These are phyloP conservation scores for Diuraphis noxia DNA, from an alignment of 1,140 invertebrate species.

Conservation along the genomic window DNA sequence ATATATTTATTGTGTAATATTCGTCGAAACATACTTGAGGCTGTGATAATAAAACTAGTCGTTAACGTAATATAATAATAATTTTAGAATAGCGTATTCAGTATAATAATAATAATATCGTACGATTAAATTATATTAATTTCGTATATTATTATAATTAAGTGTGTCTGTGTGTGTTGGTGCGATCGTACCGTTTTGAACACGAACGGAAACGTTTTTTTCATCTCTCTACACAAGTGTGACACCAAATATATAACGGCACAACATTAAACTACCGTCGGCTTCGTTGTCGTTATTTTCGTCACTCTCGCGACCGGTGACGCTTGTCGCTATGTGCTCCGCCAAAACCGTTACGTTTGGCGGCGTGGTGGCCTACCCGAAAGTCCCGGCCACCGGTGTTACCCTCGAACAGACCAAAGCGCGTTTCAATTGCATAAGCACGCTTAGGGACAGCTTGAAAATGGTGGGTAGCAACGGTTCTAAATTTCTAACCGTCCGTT, in stretches of 20 bases:
- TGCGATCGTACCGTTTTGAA: not conserved
- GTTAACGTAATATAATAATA: conserved; percentile 31
- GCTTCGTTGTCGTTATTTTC: not conserved
- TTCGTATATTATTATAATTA: not conserved
- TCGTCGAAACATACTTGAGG: conserved; percentile 29
- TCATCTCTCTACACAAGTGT: not conserved
- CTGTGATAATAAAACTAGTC: conserved; percentile 53
- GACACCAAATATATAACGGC: not conserved
- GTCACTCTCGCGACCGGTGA: not conserved
- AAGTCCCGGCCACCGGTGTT: conserved; percentile 2
- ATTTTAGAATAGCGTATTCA: not conserved
- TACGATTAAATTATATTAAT: not conserved
- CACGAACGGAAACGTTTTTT: not conserved
- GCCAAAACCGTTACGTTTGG: conserved; percentile 57
- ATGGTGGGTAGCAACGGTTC: conserved; percentile 77
- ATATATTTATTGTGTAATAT: not conserved
- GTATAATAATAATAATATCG: no score
- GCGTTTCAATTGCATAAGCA: conserved; percentile 58
- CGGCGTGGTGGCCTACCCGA: conserved; percentile 57
- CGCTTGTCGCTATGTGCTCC: conserved; percentile 54
- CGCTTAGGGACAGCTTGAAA: conserved; percentile 59
- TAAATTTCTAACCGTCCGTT: conserved; percentile 80
- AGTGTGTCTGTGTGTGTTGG: not conserved
- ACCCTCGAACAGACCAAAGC: conserved; percentile 55
- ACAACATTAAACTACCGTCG: not conserved